phyloP scores from a whole-genome alignment of 1,140 invertebrate species.

The Hyles euphorbiae region DNA sequence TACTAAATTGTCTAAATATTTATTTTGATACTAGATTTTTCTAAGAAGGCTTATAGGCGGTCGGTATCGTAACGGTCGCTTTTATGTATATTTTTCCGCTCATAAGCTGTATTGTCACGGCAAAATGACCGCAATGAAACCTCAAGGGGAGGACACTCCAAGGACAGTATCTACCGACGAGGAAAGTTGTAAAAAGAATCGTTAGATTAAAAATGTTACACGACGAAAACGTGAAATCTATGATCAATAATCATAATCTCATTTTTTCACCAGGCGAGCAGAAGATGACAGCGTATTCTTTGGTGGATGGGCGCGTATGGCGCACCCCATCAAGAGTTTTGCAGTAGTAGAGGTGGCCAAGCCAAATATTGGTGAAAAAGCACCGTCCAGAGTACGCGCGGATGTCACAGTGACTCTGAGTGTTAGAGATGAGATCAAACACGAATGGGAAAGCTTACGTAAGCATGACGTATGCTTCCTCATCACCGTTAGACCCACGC shows the following conservation, averaged over 20 bases:
- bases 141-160: too few species aligned
- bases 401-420: conserved; percentile 96
- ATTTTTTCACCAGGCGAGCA: conserved; percentile 78
- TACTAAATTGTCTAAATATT: too few species aligned
- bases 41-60: too few species aligned
- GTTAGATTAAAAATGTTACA: too few species aligned
- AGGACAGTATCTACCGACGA: too few species aligned
- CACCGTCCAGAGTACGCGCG: conserved; percentile 94
- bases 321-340: conserved; percentile 94
- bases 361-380: conserved; percentile 93
- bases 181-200: too few species aligned
- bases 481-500: conserved; percentile 90
- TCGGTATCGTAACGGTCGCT: too few species aligned
- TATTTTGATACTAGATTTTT: too few species aligned
- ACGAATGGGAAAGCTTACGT: conserved; percentile 97
- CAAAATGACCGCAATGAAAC: too few species aligned
- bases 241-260: not conserved
- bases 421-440: conserved; percentile 92
- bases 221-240: not conserved
- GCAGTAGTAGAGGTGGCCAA: conserved; percentile 96
- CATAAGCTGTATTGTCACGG: too few species aligned
- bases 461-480: conserved; percentile 99
- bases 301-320: conserved; percentile 99
- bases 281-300: conserved; percentile 93
- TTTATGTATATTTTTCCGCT: too few species aligned